These are phyloP conservation scores for Osmerus mordax DNA, from an alignment of 2,113 vertebrate genomes.

Conservation along the genomic window DNA sequence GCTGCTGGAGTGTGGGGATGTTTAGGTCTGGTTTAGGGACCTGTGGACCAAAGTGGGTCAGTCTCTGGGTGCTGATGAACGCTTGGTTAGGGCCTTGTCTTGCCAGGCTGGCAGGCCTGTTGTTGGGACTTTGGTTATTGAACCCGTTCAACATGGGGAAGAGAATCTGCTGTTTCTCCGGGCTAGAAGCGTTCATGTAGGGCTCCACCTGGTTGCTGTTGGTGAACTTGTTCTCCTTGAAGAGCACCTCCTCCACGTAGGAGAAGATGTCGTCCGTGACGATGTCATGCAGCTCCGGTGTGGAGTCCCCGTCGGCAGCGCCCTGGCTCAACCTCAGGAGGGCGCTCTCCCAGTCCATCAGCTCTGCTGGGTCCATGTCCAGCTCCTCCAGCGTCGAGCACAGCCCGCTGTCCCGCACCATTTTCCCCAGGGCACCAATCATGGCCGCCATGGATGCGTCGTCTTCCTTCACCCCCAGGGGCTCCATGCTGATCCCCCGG, in stretches of 20 bases:
- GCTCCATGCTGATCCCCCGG: background rate
- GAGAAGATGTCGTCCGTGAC: constrained; percentile 47
- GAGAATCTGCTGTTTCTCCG: background rate
- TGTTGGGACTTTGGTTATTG: background rate
- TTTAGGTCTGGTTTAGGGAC: background rate
- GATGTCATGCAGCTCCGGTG: constrained; percentile 45
- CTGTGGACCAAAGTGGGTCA: constrained; percentile 7
- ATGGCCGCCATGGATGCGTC: constrained; percentile 56
- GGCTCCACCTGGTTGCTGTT: background rate
- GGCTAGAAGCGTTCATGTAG: constrained; percentile 11
- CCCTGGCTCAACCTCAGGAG: constrained; percentile 54
- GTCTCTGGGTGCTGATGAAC: constrained; percentile 25
- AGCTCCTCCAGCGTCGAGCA: constrained; percentile 42
- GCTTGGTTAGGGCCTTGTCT: constrained; percentile 10
- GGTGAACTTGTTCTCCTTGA: constrained; percentile 44
- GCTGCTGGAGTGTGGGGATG: constrained; percentile 40
- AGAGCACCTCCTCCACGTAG: constrained; percentile 55
- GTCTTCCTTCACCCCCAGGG: constrained; percentile 28
- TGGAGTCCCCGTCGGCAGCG: background rate
- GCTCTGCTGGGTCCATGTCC: background rate
- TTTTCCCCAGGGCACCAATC: constrained; percentile 58
- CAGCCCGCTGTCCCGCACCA: constrained; percentile 22
- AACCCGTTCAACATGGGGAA: constrained; percentile 24
- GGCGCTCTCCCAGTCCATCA: constrained; percentile 64
- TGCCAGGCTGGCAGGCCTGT: background rate